phyloP scores from a whole-genome alignment of 1,140 invertebrate genomes.

The Bactericera cockerelli region DNA sequence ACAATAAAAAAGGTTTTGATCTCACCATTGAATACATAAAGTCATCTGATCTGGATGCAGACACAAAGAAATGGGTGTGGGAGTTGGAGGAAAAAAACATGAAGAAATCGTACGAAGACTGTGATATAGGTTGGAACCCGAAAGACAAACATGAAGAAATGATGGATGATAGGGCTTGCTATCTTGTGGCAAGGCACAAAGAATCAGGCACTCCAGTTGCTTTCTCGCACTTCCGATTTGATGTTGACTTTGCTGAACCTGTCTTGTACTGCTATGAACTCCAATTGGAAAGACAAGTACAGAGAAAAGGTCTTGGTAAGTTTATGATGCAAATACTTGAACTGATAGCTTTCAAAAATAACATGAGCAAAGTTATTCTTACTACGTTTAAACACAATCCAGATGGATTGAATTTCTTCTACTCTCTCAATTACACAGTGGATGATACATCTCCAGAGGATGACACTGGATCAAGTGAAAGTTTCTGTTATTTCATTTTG shows the following conservation, averaged over 20 bases:
- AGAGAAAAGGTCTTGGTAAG: conserved; percentile 57
- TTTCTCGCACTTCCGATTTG: conserved; percentile 66
- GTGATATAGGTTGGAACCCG: conserved; percentile 58
- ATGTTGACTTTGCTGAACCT: conserved; percentile 55
- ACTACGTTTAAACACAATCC: conserved; percentile 64
- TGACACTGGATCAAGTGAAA: not conserved
- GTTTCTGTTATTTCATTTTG: conserved; percentile 5
- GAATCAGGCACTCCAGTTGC: conserved; percentile 38
- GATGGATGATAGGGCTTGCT: conserved; percentile 50
- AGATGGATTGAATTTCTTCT: conserved; percentile 48
- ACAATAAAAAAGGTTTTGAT: not conserved
- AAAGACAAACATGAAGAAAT: conserved; percentile 51
- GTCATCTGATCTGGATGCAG: not conserved
- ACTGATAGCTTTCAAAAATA: conserved; percentile 49
- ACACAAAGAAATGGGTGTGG: conserved; percentile 33
- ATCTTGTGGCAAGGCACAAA: conserved; percentile 42
- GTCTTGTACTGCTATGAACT: conserved; percentile 78
- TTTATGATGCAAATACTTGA: conserved; percentile 65
- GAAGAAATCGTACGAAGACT: conserved; percentile 42
- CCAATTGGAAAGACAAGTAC: conserved; percentile 47
- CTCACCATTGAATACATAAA: not conserved
- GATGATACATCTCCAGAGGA: conserved; percentile 22
- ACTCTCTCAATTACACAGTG: conserved; percentile 20
- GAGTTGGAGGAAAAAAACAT: conserved; percentile 42
- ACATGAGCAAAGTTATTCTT: conserved; percentile 63